Conservation (phyloP, 1,140 invertebrate species). For the Aphelenchoides fujianensis region DNA sequence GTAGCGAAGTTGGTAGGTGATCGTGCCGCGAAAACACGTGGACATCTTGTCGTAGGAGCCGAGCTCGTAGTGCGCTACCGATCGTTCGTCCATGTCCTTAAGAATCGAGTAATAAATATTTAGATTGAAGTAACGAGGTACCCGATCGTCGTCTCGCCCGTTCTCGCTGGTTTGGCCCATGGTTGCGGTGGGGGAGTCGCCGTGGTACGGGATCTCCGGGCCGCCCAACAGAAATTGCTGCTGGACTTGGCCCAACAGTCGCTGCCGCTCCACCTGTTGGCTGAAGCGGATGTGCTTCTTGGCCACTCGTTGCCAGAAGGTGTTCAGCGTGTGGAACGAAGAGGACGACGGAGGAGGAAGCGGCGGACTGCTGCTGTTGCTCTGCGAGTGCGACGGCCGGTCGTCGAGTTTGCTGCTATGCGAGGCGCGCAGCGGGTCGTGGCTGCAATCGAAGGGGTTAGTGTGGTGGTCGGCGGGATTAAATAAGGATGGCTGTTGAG, state of each 20-base stretch:
- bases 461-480: no score
- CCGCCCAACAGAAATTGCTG: neutral
- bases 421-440: neutral
- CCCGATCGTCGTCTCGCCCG: conserved; percentile 9
- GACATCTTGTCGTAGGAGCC: conserved; percentile 47
- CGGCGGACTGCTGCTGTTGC: neutral
- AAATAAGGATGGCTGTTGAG: neutral
- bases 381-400: neutral
- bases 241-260: conserved; percentile 1
- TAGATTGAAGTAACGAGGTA: conserved; percentile 5
- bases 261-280: neutral
- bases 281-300: conserved; percentile 2
- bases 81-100: conserved; percentile 44
- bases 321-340: neutral
- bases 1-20: conserved; percentile 56
- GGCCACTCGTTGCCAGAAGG: conserved; percentile 10
- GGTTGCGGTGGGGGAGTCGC: neutral
- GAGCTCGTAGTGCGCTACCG: conserved; percentile 46
- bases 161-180: neutral
- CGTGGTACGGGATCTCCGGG: neutral
- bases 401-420: neutral
- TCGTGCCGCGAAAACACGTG: conserved; percentile 54
- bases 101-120: conserved; percentile 17
- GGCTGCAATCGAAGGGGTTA: no score
- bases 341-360: neutral